phyloP scores from a whole-genome alignment of 2,797 vertebrate species.

The Margarornis squamiger region DNA sequence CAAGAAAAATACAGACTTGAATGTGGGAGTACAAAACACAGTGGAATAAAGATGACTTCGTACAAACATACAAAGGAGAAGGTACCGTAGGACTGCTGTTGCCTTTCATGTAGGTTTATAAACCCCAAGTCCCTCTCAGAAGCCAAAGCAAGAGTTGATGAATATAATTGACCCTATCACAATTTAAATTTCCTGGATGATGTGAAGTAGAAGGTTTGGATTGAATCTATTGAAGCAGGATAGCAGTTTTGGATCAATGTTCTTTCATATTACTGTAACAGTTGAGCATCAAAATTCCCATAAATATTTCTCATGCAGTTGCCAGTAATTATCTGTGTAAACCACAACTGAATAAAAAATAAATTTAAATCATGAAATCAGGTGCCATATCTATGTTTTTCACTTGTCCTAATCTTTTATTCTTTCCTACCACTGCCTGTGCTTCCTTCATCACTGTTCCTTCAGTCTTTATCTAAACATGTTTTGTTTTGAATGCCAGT shows the following conservation, averaged over 20 bases:
- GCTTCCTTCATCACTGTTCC: background rate
- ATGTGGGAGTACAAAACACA: background rate
- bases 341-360: background rate
- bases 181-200: slow-evolving; percentile 32
- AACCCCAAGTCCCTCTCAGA: background rate
- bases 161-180: background rate
- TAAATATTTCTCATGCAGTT: slow-evolving; percentile 29
- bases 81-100: background rate
- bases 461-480: background rate
- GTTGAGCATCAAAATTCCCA: slow-evolving; percentile 29
- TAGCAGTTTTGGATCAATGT: slow-evolving; percentile 44
- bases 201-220: background rate
- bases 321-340: background rate
- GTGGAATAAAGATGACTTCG: background rate
- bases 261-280: slow-evolving; percentile 37
- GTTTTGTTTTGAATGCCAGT: background rate
- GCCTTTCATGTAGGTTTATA: background rate
- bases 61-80: background rate
- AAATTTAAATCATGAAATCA: background rate
- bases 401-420: background rate
- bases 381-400: background rate
- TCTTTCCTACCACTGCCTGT: background rate
- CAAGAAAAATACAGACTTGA: background rate
- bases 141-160: background rate
- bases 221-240: slow-evolving; percentile 1